Base-by-base conservation (phyloP, 2,888 invertebrate genomes). In the Dynastes maya region DNA sequence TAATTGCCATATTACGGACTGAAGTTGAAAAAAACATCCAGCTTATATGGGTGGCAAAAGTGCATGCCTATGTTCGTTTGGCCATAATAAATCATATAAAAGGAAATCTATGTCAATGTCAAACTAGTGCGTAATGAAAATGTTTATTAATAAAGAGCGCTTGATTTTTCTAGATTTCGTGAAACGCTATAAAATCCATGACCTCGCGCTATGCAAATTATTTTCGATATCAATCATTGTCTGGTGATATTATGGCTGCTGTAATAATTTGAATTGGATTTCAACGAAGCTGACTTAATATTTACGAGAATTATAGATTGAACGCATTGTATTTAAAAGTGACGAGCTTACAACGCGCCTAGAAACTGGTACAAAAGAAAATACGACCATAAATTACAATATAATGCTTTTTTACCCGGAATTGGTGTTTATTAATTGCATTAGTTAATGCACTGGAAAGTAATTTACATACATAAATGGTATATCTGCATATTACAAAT, bases 71-170 rank as follows among this genome's bases (percentile, higher is more conserved):
- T 72, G 16, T 32, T 40, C 40, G 32, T 61, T 37, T 58, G 4
- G 40, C 40, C 22, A 58, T 58, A 58, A 72, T 71, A 71, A 32
- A 71, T 71, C 53, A 55, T 71, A 72, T 71, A 72, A 72, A 72
- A 72, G 58, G 16, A 58, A 72, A 58, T 68, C 49, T 72, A 40
- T 72, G 72, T 72, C 72, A 58, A 72, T 72, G 72, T 72, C 72
- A 16, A 72, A 58, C 40, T 32, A 4, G 22, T 58, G 22, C 37
- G 16, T 9, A 13, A 58, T 37, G 27, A 58, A 58, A 72, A 72
- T 58, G 22, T 40, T 58, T 72, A 68, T 22, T 68, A 68, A 68
- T 68, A 45, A 11, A 68, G 68, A 11, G 71, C 55, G 3, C 45
- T 2, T 55, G 32, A 55, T 71, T 55, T 71, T 32, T 55, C 5